These are phyloP conservation scores for Riptortus pedestris DNA, from an alignment of 1,140 invertebrate genomes.

Conservation along the genomic window DNA sequence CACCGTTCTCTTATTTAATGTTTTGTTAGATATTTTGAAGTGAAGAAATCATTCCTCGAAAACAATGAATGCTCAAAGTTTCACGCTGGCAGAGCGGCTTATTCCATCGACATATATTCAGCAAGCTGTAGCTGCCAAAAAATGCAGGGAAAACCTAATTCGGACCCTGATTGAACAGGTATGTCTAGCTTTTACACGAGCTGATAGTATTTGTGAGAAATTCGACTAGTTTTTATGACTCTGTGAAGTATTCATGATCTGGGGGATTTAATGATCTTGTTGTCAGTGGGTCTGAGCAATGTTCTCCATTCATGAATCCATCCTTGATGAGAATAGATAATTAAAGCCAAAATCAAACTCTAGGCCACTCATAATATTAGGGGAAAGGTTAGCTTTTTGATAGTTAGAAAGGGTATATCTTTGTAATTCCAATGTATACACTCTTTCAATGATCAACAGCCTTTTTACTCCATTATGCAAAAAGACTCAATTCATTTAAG, in stretches of 20 bases:
- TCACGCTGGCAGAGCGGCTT: constrained; percentile 46
- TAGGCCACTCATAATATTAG: too few species aligned
- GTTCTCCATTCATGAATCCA: too few species aligned
- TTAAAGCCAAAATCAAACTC: too few species aligned
- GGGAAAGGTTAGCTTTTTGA: too few species aligned
- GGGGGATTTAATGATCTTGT: neutral
- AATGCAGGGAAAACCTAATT: constrained; percentile 59
- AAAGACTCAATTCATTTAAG: too few species aligned
- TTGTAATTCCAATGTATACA: too few species aligned
- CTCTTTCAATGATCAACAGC: too few species aligned
- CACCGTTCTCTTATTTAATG: neutral
- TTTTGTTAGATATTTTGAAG: constrained; percentile 1
- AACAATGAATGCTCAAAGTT: constrained; percentile 46
- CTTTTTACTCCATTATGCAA: too few species aligned
- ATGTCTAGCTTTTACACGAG: constrained; percentile 25
- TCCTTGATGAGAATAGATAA: too few species aligned
- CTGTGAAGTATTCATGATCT: neutral
- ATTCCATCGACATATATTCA: constrained; percentile 52
- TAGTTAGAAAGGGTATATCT: too few species aligned
- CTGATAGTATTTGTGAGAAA: neutral
- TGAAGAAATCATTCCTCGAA: neutral
- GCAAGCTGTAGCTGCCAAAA: constrained; percentile 58
- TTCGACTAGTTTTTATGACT: neutral
- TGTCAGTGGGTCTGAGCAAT: neutral
- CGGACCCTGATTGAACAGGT: constrained; percentile 52